Conservation (phyloP, 2,888 invertebrate genomes). For the Habroteleia sp. region DNA sequence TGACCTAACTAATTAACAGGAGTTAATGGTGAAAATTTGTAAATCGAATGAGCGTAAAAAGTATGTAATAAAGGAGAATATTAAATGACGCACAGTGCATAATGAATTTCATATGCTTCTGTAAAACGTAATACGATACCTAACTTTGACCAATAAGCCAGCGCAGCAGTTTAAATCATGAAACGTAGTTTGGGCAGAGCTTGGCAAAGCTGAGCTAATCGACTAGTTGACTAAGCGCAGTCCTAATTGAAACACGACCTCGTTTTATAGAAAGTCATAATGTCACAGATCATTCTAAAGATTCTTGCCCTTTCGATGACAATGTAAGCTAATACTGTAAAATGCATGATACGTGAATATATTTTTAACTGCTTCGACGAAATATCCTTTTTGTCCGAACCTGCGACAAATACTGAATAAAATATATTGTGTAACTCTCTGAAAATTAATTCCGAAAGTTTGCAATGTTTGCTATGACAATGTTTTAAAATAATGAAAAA, state of each 20-base stretch:
- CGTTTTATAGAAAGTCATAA: constrained; percentile 60
- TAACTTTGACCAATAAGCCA: constrained; percentile 57
- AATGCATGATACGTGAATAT: constrained; percentile 37
- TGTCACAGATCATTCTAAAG: constrained; percentile 56
- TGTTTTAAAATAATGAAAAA: too few species aligned
- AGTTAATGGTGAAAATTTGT: constrained; percentile 6
- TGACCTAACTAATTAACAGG: constrained; percentile 1
- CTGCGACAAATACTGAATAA: too few species aligned
- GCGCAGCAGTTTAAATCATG: constrained; percentile 64
- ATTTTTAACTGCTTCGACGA: too few species aligned
- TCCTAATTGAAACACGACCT: constrained; percentile 63
- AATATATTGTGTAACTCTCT: too few species aligned
- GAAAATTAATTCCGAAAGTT: too few species aligned
- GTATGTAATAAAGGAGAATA: constrained; percentile 5
- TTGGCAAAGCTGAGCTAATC: constrained; percentile 60
- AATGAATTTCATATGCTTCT: constrained; percentile 53
- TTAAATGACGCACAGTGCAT: constrained; percentile 27
- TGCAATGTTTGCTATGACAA: too few species aligned
- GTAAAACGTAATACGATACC: constrained; percentile 54
- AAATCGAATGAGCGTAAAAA: constrained; percentile 25
- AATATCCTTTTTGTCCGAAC: too few species aligned
- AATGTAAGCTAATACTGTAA: constrained; percentile 43
- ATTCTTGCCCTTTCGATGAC: constrained; percentile 51
- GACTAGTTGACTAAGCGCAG: constrained; percentile 64
- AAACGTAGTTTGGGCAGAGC: constrained; percentile 62